These are phyloP conservation scores for Bucorvus abyssinicus DNA, from an alignment of 2,797 vertebrate species.

Conservation along the genomic window DNA sequence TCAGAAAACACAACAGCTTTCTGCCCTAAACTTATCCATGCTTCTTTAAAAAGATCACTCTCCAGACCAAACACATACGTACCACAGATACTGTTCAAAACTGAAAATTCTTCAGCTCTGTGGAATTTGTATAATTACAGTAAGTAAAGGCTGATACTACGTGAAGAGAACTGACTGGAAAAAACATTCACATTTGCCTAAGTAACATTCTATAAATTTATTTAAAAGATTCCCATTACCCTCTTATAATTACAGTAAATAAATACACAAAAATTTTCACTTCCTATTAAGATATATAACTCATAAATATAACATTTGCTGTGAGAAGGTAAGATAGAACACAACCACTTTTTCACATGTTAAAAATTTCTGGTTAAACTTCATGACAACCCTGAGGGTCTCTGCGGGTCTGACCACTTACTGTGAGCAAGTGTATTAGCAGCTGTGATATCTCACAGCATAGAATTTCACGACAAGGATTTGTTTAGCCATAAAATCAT, in stretches of 20 bases:
- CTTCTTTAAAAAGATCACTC: not conserved
- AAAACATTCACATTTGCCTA: not conserved
- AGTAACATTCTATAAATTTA: not conserved
- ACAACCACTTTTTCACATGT: not conserved
- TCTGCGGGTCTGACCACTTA: not conserved
- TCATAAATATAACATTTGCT: not conserved
- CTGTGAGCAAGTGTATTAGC: not conserved
- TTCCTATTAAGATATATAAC: not conserved
- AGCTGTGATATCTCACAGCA: not conserved
- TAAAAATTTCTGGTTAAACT: not conserved
- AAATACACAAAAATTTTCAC: not conserved
- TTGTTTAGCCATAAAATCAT: not conserved
- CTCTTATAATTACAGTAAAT: not conserved
- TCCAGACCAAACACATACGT: not conserved
- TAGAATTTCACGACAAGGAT: not conserved
- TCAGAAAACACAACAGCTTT: not conserved
- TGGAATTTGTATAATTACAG: not conserved
- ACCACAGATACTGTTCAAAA: not conserved
- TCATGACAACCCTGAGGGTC: not conserved
- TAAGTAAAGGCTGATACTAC: not conserved
- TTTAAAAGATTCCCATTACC: not conserved
- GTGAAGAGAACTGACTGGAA: not conserved
- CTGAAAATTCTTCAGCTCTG: not conserved
- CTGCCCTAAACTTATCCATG: not conserved
- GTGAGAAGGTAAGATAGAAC: not conserved